phyloP scores from a whole-genome alignment of 2,113 vertebrate species.

The Elaphurus davidianus region DNA sequence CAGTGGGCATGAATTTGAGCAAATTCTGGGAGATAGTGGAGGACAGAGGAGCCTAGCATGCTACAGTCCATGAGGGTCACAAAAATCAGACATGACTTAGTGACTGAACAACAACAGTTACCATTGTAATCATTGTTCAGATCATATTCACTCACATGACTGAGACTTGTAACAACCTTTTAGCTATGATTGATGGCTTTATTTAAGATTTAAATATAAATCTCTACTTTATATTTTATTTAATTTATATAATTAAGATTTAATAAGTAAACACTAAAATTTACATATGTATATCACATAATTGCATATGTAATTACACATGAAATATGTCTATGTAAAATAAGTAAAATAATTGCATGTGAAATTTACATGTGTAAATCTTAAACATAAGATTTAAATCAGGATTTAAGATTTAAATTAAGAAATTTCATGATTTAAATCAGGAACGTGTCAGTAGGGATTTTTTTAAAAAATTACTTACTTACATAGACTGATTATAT shows the following conservation, averaged over 20 bases:
- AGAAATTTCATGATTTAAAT: not conserved
- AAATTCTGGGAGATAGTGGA: not conserved
- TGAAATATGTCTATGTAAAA: not conserved
- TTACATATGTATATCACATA: not conserved
- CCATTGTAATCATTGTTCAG: not conserved
- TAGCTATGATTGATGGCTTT: not conserved
- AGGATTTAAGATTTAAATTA: no score
- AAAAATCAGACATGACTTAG: not conserved
- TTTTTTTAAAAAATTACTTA: not conserved
- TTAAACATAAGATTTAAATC: no score
- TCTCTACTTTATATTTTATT: not conserved
- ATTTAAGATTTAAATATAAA: not conserved
- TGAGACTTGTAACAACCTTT: not conserved
- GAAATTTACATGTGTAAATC: no score
- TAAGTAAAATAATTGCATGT: no score
- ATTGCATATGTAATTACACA: not conserved
- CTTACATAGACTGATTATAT: not conserved
- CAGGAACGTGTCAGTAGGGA: not conserved
- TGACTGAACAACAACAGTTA: not conserved
- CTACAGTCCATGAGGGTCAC: not conserved
- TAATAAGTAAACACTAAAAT: not conserved
- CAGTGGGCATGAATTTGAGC: not conserved
- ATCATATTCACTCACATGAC: not conserved
- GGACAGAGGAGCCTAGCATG: not conserved
- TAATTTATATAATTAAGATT: not conserved